These are phyloP conservation scores for Chaetodon trifasciatus DNA, from an alignment of 2,797 vertebrate genomes.

Conservation along the genomic window DNA sequence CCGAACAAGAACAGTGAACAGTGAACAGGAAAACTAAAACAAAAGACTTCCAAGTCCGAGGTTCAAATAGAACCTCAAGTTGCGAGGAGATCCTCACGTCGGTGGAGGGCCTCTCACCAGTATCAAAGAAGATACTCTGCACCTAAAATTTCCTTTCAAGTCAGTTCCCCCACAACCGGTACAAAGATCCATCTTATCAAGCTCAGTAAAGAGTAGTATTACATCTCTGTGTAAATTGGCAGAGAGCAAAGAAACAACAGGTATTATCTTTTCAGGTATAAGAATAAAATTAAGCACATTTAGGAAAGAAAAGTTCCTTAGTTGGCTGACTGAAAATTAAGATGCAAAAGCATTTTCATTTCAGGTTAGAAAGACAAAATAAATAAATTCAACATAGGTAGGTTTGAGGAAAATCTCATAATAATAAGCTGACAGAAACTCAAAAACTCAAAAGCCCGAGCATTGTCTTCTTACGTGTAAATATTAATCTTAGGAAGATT, in stretches of 20 bases:
- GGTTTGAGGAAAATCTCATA: background rate
- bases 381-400: background rate
- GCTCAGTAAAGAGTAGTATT: background rate
- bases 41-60: background rate
- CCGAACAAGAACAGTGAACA: background rate
- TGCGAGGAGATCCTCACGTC: constrained; percentile 2
- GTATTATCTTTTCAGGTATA: no score
- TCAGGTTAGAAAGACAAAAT: no score
- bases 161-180: background rate
- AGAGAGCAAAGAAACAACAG: background rate
- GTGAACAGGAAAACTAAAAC: background rate
- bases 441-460: background rate
- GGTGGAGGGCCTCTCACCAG: constrained; percentile 2
- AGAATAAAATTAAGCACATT: background rate
- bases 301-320: background rate
- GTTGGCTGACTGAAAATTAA: no score
- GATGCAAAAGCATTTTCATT: no score
- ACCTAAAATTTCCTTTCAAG: background rate
- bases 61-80: background rate
- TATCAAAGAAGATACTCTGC: background rate
- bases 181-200: background rate
- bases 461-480: background rate
- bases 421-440: background rate
- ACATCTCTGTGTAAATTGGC: background rate
- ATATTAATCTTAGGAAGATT: background rate